Conservation (phyloP, 92 coral and sea anemone species). For the Bergia puertoricense region DNA sequence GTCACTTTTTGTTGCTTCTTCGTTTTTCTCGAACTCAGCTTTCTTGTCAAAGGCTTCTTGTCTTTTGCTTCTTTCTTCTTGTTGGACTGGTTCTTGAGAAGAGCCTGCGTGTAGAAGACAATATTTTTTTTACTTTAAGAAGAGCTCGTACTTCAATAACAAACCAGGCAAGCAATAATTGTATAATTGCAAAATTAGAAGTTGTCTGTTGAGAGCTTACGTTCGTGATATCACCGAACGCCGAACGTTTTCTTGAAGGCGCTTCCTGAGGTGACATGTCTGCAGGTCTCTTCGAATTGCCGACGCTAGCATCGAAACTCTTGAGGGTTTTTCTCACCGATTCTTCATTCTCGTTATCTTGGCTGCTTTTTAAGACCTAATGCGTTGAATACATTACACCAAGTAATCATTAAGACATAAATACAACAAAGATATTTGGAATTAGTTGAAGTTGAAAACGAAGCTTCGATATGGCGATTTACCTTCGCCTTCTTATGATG, state of each 20-base stretch:
- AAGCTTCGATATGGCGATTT: constrained; percentile 8
- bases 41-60: constrained; percentile 29
- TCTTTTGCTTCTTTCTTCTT: constrained; percentile 12
- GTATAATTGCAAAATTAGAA: neutral
- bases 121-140: neutral
- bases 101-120: neutral
- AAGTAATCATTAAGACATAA: neutral
- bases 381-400: neutral
- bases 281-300: constrained; percentile 79
- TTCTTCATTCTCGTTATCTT: constrained; percentile 58
- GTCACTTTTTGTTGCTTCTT: constrained; percentile 8
- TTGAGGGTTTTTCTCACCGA: constrained; percentile 42
- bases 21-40: constrained; percentile 15
- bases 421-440: neutral
- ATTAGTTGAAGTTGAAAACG: neutral
- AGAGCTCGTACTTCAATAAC: neutral
- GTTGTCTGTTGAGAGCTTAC: constrained; percentile 49
- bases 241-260: constrained; percentile 90
- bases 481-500: constrained; percentile 60
- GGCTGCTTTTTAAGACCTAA: constrained; percentile 49
- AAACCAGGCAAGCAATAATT: neutral
- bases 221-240: constrained; percentile 94
- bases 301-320: constrained; percentile 46
- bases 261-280: constrained; percentile 79
- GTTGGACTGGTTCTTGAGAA: constrained; percentile 24